Evolutionary conservation across 2,888 invertebrate genomes (phyloP).

Genomic region (Synergus laeviventris): DNA sequence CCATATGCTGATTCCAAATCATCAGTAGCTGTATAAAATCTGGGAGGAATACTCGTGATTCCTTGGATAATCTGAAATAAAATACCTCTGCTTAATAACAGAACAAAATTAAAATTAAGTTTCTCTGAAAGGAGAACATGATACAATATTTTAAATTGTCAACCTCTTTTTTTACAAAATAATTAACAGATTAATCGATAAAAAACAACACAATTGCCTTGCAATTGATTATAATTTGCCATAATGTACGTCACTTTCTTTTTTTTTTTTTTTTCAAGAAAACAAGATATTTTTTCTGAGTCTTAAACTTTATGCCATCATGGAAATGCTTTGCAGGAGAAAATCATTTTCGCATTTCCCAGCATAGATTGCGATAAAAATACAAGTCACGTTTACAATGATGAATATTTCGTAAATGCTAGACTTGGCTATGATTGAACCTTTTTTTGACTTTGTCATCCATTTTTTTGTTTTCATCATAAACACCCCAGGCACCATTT

Average conservation of each 20-base stretch:
- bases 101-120: background rate
- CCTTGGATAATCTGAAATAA: conserved; percentile 22
- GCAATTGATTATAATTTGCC: too few relatives aligned
- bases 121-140: background rate
- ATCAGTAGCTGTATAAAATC: background rate
- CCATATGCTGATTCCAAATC: background rate
- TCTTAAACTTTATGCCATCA: background rate
- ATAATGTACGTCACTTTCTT: background rate
- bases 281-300: background rate
- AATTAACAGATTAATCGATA: too few relatives aligned
- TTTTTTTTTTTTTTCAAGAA: background rate
- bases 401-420: background rate
- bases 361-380: background rate
- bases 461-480: too few relatives aligned
- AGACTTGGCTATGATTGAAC: too few relatives aligned
- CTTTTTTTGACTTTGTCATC: too few relatives aligned
- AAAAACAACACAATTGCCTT: too few relatives aligned
- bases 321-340: background rate
- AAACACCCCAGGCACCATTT: too few relatives aligned
- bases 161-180: too few relatives aligned
- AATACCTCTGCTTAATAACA: background rate
- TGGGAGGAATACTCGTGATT: background rate
- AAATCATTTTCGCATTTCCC: background rate
- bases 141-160: background rate
- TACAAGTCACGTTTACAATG: background rate